phyloP scores from a whole-genome alignment of 2,888 invertebrate species.

The Drosophila macrothrix region DNA sequence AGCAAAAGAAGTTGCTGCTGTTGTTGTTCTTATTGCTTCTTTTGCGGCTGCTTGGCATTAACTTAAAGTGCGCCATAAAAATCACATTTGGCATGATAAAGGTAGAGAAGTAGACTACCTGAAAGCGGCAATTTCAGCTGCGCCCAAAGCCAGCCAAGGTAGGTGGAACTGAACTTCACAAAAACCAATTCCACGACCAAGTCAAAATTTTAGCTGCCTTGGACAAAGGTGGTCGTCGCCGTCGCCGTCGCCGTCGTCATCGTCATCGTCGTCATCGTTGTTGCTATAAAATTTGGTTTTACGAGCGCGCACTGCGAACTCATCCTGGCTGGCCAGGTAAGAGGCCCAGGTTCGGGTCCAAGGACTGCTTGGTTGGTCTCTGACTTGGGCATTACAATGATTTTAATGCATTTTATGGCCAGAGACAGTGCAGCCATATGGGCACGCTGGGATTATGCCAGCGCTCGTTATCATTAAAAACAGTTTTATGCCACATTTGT shows the following conservation, averaged over 20 bases:
- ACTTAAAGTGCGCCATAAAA: constrained; percentile 75
- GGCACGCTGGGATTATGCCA: constrained; percentile 58
- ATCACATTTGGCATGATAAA: constrained; percentile 77
- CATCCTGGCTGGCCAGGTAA: constrained; percentile 67
- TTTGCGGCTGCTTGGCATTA: constrained; percentile 49
- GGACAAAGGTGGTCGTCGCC: constrained; percentile 25
- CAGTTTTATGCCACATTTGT: constrained; percentile 59
- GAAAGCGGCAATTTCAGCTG: constrained; percentile 47
- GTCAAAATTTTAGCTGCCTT: constrained; percentile 8
- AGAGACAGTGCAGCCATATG: constrained; percentile 74
- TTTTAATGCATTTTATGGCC: constrained; percentile 76
- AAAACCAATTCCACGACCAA: constrained; percentile 28
- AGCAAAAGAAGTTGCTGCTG: constrained; percentile 47
- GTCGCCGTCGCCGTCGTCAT: constrained; percentile 28
- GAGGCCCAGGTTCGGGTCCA: constrained; percentile 27
- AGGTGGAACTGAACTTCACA: constrained; percentile 10
- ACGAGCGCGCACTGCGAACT: constrained; percentile 60
- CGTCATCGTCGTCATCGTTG: constrained; percentile 39
- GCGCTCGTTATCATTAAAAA: constrained; percentile 57
- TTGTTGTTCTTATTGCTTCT: constrained; percentile 27
- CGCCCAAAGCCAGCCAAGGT: constrained; percentile 31
- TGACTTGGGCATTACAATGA: constrained; percentile 77
- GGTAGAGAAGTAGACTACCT: constrained; percentile 25
- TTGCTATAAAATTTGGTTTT: constrained; percentile 74
- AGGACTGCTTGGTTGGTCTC: constrained; percentile 40